Conservation (phyloP, 2,888 invertebrate species). For the Limnephilus rhombicus region DNA sequence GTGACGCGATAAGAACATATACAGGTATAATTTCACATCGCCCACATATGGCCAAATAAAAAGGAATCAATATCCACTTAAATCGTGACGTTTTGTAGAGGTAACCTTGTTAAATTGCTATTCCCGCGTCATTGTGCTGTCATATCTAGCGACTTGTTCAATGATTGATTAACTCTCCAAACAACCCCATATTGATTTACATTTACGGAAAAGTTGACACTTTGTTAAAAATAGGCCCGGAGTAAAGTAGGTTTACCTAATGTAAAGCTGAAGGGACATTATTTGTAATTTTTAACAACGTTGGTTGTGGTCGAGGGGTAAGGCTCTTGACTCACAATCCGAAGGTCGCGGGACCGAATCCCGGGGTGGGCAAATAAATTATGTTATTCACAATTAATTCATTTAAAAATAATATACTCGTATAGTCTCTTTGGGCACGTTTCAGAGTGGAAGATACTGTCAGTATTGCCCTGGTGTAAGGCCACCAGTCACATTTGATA, state of each 20-base stretch:
- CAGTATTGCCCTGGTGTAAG: too few relatives aligned
- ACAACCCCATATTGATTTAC: neutral
- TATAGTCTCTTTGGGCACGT: too few relatives aligned
- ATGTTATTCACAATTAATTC: too few relatives aligned
- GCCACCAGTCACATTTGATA: too few relatives aligned
- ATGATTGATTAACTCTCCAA: neutral
- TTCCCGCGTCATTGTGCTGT: neutral
- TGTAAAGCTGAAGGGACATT: neutral
- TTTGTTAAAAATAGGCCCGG: neutral
- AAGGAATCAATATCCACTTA: neutral
- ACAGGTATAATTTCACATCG: neutral
- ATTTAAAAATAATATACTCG: too few relatives aligned
- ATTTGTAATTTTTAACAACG: neutral
- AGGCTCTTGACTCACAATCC: too few relatives aligned
- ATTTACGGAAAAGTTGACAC: neutral
- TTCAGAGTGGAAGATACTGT: too few relatives aligned
- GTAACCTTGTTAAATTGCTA: neutral
- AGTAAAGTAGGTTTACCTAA: neutral
- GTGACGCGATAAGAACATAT: neutral
- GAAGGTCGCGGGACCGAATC: too few relatives aligned
- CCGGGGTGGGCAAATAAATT: too few relatives aligned
- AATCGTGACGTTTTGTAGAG: neutral
- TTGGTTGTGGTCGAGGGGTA: too few relatives aligned
- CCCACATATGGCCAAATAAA: neutral
- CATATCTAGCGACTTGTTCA: neutral